Evolutionary conservation across 2,797 vertebrate genomes (phyloP).

Genomic region (Gymnocypris eckloni): DNA sequence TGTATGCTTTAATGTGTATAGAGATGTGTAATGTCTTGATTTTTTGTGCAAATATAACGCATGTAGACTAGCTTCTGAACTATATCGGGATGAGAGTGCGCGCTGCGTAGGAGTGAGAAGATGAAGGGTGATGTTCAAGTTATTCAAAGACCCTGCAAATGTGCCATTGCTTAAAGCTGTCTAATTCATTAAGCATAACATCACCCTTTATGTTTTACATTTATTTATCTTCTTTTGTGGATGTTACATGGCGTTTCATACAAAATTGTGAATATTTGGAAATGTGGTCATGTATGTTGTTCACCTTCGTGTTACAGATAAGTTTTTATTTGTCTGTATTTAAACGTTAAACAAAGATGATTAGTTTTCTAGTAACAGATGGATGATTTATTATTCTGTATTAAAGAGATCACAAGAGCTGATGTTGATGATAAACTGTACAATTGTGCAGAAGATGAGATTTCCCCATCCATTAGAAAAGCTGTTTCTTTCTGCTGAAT

Average conservation of each 20-base stretch:
- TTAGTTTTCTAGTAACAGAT: constrained; percentile 7
- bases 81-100: constrained; percentile 51
- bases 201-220: not conserved
- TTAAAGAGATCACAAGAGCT: not conserved
- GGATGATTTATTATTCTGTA: constrained; percentile 3
- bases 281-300: not conserved
- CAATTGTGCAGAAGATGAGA: not conserved
- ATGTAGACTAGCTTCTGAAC: not conserved
- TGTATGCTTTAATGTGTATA: constrained; percentile 48
- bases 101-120: constrained; percentile 68
- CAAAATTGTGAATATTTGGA: not conserved
- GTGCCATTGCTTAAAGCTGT: not conserved
- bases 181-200: not conserved
- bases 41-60: constrained; percentile 38
- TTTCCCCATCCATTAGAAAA: not conserved
- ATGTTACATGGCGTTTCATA: not conserved
- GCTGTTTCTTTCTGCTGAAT: not conserved
- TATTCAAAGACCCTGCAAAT: constrained; percentile 22
- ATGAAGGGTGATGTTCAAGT: constrained; percentile 36
- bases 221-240: too few species aligned
- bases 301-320: not conserved
- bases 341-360: not conserved
- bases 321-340: constrained; percentile 10
- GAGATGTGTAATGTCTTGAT: constrained; percentile 55
- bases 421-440: not conserved